These are phyloP conservation scores for Hypanus sabinus DNA, from an alignment of 2,113 vertebrate genomes.

Conservation along the genomic window DNA sequence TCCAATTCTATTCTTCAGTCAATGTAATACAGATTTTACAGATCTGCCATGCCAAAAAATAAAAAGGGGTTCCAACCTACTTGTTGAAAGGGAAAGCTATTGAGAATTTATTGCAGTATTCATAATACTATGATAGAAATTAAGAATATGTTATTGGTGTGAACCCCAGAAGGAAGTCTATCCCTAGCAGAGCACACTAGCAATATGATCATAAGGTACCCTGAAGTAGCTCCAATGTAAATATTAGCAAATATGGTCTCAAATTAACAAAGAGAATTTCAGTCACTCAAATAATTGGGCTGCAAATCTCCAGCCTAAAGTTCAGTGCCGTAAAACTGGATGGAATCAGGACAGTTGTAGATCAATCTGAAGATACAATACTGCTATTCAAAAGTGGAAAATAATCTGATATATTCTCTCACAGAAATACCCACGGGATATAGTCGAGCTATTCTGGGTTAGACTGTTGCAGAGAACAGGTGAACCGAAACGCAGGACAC, in stretches of 20 bases:
- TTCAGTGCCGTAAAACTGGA: background rate
- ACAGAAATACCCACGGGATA: background rate
- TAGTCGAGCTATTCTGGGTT: background rate
- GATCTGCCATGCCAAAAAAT: background rate
- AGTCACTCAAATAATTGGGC: background rate
- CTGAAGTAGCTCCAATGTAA: background rate
- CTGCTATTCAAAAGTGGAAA: background rate
- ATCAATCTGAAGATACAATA: background rate
- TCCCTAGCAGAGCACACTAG: background rate
- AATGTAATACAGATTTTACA: background rate
- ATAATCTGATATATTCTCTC: background rate
- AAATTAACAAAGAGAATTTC: background rate
- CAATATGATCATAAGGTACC: background rate
- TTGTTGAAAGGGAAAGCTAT: background rate
- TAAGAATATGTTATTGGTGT: background rate
- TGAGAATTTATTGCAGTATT: background rate
- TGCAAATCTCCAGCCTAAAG: background rate
- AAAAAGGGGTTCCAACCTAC: background rate
- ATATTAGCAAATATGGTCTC: background rate
- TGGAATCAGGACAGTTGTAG: background rate
- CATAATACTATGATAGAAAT: background rate
- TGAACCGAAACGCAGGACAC: too few species aligned
- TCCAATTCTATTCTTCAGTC: background rate
- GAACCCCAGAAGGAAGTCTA: background rate
- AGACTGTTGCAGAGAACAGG: too few species aligned